Evolutionary conservation across 2,113 vertebrate genomes (phyloP).

Genomic region (Terrapene triunguis): DNA sequence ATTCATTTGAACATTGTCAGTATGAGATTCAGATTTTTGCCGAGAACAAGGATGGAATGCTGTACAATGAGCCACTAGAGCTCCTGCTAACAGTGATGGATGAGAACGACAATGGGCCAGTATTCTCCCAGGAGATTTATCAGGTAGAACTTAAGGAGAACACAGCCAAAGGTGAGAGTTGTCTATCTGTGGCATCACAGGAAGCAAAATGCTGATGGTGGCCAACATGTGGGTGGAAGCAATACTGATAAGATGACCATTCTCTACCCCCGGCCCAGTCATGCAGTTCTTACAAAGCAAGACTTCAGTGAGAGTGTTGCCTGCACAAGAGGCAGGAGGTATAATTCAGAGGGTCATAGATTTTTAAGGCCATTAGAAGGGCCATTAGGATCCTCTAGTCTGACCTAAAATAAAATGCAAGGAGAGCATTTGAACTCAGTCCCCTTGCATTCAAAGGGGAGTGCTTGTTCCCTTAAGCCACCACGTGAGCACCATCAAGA

Average conservation of each 20-base stretch:
- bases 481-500: background rate
- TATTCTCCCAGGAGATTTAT: slow-evolving; percentile 80
- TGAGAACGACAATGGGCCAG: slow-evolving; percentile 81
- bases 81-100: slow-evolving; percentile 80
- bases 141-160: slow-evolving; percentile 81
- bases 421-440: background rate
- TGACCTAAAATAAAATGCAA: background rate
- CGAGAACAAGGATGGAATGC: slow-evolving; percentile 78
- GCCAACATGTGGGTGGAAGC: background rate
- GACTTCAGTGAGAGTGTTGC: background rate
- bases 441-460: background rate
- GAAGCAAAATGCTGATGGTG: background rate
- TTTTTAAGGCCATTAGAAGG: background rate
- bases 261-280: background rate
- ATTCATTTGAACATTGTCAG: slow-evolving; percentile 26
- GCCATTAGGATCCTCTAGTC: background rate
- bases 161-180: slow-evolving; percentile 57
- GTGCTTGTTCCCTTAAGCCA: background rate
- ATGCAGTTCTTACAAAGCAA: background rate
- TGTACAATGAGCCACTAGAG: slow-evolving; percentile 77
- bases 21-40: slow-evolving; percentile 79
- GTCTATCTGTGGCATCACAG: background rate
- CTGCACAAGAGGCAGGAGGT: background rate
- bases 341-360: background rate
- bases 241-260: background rate